Base-by-base conservation (phyloP, 2,113 vertebrate species). In the Heloderma charlesbogerti region DNA sequence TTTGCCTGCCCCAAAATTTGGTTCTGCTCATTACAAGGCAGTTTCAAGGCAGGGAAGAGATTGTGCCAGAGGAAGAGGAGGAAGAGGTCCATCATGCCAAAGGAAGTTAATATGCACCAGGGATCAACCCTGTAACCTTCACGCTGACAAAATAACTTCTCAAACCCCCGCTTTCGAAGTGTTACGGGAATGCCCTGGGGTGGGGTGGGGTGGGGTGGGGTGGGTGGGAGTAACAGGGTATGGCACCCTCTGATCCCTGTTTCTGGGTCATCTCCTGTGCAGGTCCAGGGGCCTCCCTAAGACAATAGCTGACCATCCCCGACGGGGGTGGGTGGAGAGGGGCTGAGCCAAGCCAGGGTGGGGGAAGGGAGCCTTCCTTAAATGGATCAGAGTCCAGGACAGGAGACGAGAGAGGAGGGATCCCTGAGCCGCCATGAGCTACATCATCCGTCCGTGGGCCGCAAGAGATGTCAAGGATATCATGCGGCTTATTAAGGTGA, bases 401-500 rank as follows among this genome's bases (percentile, higher is more conserved):
- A 67, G 74, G 34, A 71, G n/a, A 9, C 27, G n/a, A 74, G 78
- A 54, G 34, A 18, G 63, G 8, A n/a, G 5, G 13, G 69, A 4
- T 22, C 18, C 22, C 1, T 2, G 31, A 22, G 37, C 10, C 25
- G 8, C 9, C 48, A 89, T 83, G 79, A 83, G 48, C 15, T 89
- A 60, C 67, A 57, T 82, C 2, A 34, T 83, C 67, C 79, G 88
- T 0, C 88, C 67, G 1, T 89, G 88, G 88, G 51, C n/a, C 27
- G 18, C 51, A 10, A 72, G n/a, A 31, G 88, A 89, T 48, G 6
- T 69, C 1, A 16, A 37, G 43, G 77, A 80, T 12, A 20, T 88
- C 1, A 45, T 74, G 88, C 79, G 29, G 12, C 51, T 89, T 18
- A 82, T 89, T 8, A 54, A 51, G 88, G 88, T 89, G 67, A 83